Evolutionary conservation across 2,797 vertebrate genomes (phyloP), one percentile per base, ranked within the genome.

Genomic region (Masticophis lateralis): DNA sequence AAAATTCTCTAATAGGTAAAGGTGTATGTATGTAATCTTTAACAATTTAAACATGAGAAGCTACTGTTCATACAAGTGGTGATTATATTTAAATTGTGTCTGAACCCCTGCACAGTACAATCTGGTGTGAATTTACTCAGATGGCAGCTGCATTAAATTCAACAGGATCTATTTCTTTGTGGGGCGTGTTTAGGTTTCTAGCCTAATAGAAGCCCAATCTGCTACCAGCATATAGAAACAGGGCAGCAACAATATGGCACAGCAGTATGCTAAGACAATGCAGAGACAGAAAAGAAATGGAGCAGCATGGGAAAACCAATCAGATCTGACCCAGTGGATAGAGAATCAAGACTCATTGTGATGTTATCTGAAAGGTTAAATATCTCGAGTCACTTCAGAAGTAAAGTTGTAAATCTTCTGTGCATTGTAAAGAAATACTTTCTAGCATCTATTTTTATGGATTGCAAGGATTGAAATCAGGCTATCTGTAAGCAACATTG

Each of bases 1-100:
- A 20, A 13, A 92, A 94, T 93, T 92, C 92, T 93, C 86, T 37
- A 94, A 87, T 95, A 95, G 96, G 93, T 86, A 89, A 90, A 95
- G 25, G 6, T 90, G 79, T 0, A 4, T 86, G 66, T 61, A 95
- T 59, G 22, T 90, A 88, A 90, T 90, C 5, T 57, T 47, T 91
- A 92, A 86, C 89, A 69, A 90, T 57, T 87, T 69, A 27, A 55
- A 74, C 3, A 66, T 25, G 69, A 86, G 66, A 10, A 61, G 57
- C 20, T 25, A 20, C 66, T 63, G 37, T 61, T 66, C 13, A n/a
- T 25, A 55, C 86, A 57, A 47, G 22, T 25, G 37, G 74, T 20
- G 10, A 83, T 83, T 83, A 47, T 83, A 47, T 83, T 83, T 83
- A 83, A 47, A 83, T 47, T 12, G 20, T 2, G 14, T 28, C 51